Base-by-base conservation (phyloP, 2,888 invertebrate genomes). In the Drosophila nr. perissopoda region DNA sequence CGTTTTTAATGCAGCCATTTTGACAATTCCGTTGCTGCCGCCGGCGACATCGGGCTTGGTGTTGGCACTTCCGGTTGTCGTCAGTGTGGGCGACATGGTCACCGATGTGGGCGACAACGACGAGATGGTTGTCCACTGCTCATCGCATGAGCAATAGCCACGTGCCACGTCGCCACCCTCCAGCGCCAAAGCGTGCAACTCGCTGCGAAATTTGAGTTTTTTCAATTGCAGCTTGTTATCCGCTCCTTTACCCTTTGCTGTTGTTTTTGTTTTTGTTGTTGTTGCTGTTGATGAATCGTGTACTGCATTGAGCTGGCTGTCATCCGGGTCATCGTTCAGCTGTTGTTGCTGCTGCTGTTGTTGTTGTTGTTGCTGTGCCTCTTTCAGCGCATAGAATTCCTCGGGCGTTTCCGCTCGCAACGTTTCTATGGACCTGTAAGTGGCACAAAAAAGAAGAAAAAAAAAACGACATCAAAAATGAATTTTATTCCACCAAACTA, bases 81-180 rank as follows among this genome's bases (percentile, higher is more conserved):
- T 67, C 70, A 82, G 62, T 42, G 90, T 83, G 31, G 89, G 89
- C 53, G 89, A 87, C 72, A 75, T 70, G 51, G 80, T 70, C 21
- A 76, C 76, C 69, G 79, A 87, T 64, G 79, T 71, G 65, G 76
- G 70, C 36, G 90, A 74, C 57, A 90, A 85, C 60, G 91, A 76
- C 18, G 90, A 81, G 66, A 84, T 81, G 68, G 83, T 77, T n/a
- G 83, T 84, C 86, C 90, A 89, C 76, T 92, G 92, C 73, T 92
- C 92, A 64, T 92, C 92, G 69, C 92, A 92, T 59, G 92, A 92
- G 63, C 92, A 92, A 74, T 92, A 92, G 58, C 92, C 92, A 27
- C 91, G 85, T 27, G 91, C 90, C 65, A 88, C 87, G 56, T 91
- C 92, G 72, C 90, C 91, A 33, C 91, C 92, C 73, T 92, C 92